Conservation (phyloP, 2,113 vertebrate genomes). For the Gadus chalcogrammus region DNA sequence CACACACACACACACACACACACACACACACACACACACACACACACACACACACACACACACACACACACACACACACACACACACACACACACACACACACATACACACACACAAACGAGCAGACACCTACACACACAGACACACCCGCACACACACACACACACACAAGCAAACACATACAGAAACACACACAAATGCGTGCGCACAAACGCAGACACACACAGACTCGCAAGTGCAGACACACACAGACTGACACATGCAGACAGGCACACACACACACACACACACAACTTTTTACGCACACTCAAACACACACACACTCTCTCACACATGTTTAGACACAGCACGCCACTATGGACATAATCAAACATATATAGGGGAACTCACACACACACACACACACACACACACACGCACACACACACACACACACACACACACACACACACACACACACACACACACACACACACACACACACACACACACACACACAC, state of each 20-base stretch:
- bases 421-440: too few relatives aligned
- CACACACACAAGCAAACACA: not conserved
- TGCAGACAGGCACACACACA: not conserved
- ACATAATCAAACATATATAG: too few relatives aligned
- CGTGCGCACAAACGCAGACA: constrained; percentile 6
- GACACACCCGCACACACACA: constrained; percentile 15
- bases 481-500: constrained; percentile 17
- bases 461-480: constrained; percentile 41
- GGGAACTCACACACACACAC: constrained; percentile 9
- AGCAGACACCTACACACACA: not conserved
- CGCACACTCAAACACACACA: too few relatives aligned
- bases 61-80: constrained; percentile 12
- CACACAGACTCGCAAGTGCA: not conserved
- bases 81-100: not conserved
- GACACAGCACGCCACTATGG: too few relatives aligned
- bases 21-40: constrained; percentile 9
- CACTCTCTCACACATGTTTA: not conserved
- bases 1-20: constrained; percentile 1
- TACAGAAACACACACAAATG: constrained; percentile 8
- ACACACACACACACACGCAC: not conserved
- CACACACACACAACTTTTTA: too few relatives aligned
- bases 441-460: not conserved
- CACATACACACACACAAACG: constrained; percentile 1
- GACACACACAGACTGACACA: not conserved
- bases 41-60: not conserved